A percentile compares a stretch with the other conserved stretches of the same genome.
phyloP scores from a whole-genome alignment of 2,888 invertebrate genomes.

The Pardosa pseudoannulata region DNA sequence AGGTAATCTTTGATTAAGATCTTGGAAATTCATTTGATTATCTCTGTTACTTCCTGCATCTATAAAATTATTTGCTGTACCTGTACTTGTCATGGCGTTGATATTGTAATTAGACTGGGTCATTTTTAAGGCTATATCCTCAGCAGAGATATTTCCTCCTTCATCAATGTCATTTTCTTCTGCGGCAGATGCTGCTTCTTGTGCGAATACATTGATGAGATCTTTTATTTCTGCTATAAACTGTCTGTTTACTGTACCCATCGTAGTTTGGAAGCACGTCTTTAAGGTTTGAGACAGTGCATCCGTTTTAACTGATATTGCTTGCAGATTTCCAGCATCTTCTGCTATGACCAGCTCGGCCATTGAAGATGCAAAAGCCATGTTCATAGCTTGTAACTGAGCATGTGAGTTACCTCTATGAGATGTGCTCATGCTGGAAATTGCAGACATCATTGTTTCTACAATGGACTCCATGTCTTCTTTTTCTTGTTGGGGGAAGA shows the following conservation, averaged over 20 bases:
- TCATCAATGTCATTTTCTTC: background rate
- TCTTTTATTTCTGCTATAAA: constrained; percentile 54
- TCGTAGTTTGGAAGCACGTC: constrained; percentile 32
- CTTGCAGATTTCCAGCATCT: background rate
- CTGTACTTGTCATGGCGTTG: no score
- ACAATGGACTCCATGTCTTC: constrained; percentile 47
- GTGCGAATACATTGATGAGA: constrained; percentile 41
- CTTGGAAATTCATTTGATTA: no score
- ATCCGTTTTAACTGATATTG: constrained; percentile 23
- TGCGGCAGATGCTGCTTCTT: constrained; percentile 24
- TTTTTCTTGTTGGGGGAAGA: constrained; percentile 46
- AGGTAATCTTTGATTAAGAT: no score
- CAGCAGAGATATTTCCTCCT: no score
- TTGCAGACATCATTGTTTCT: constrained; percentile 37
- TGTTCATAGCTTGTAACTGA: constrained; percentile 41
- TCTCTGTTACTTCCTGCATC: no score
- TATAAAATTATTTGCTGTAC: no score
- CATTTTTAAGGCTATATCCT: no score
- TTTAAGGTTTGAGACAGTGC: constrained; percentile 11
- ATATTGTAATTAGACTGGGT: no score
- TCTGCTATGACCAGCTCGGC: constrained; percentile 50
- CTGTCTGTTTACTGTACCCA: constrained; percentile 23
- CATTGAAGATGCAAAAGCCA: constrained; percentile 50
- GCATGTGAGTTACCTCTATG: background rate
- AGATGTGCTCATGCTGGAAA: no score